Percentiles rank a stretch among this genome's conserved stretches.
Conservation (phyloP, 2,888 invertebrate species). For the Coelopa pilipes region DNA sequence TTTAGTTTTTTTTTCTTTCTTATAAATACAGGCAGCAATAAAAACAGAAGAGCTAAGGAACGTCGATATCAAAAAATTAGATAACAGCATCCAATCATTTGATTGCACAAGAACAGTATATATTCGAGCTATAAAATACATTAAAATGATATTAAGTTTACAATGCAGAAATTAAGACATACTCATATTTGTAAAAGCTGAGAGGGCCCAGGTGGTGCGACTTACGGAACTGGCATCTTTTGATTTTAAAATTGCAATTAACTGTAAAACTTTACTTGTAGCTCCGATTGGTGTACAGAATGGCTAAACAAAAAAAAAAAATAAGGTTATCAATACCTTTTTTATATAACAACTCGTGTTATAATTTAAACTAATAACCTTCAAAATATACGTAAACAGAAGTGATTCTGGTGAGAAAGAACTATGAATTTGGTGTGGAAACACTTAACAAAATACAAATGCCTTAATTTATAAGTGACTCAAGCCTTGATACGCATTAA, state of each 20-base stretch:
- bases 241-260: slow-evolving; percentile 76
- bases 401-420: no score
- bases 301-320: slow-evolving; percentile 55
- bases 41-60: slow-evolving; percentile 78
- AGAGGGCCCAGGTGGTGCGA: slow-evolving; percentile 83
- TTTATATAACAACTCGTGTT: neutral
- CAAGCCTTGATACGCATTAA: no score
- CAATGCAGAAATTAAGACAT: slow-evolving; percentile 64
- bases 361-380: neutral
- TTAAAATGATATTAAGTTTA: neutral
- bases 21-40: slow-evolving; percentile 76
- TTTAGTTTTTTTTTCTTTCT: slow-evolving; percentile 66
- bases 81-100: slow-evolving; percentile 76
- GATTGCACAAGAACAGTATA: slow-evolving; percentile 85
- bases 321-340: neutral
- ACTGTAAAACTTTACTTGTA: slow-evolving; percentile 83
- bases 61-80: slow-evolving; percentile 80
- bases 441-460: no score
- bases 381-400: neutral
- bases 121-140: slow-evolving; percentile 75
- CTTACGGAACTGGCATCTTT: slow-evolving; percentile 83
- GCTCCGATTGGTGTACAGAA: slow-evolving; percentile 78
- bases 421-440: no score
- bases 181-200: slow-evolving; percentile 84
- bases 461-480: no score